Evolutionary conservation across 2,797 vertebrate genomes (phyloP).

Genomic region (Sebastes vulpes): DNA sequence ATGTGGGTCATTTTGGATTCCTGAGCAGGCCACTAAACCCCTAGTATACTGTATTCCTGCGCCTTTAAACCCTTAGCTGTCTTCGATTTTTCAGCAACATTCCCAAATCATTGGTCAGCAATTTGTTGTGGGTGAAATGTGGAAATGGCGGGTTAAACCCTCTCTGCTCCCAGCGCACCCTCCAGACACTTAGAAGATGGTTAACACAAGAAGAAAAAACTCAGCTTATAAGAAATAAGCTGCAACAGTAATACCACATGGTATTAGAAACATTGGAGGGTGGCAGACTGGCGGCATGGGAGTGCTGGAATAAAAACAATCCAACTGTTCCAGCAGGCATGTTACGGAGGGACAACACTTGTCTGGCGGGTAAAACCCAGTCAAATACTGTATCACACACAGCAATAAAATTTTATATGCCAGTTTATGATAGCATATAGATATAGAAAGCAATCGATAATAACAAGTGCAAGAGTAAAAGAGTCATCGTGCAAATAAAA

Average conservation of each 20-base stretch:
- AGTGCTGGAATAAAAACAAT: constrained; percentile 53
- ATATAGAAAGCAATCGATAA: background rate
- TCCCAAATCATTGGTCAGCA: constrained; percentile 34
- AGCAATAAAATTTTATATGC: background rate
- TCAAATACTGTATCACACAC: constrained; percentile 3
- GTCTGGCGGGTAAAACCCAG: constrained; percentile 6
- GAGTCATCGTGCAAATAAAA: background rate
- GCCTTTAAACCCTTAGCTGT: constrained; percentile 1
- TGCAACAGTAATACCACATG: constrained; percentile 14
- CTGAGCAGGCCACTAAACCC: background rate
- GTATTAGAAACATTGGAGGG: constrained; percentile 31
- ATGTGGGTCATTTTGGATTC: background rate
- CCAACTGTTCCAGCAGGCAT: constrained; percentile 38
- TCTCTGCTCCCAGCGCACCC: background rate
- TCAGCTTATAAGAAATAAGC: constrained; percentile 16
- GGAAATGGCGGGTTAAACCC: background rate
- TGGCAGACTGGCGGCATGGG: constrained; percentile 42
- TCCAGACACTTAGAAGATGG: constrained; percentile 11
- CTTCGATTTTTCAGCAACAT: constrained; percentile 47
- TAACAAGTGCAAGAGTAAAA: background rate
- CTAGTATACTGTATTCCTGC: background rate
- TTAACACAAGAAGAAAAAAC: background rate
- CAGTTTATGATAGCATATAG: background rate
- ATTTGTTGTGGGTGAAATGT: constrained; percentile 13
- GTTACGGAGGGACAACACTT: constrained; percentile 12